A percentile compares a stretch with the other conserved stretches of the same genome.
Evolutionary conservation across 2,797 vertebrate species (phyloP).

Genomic region (Aeoliscus strigatus): DNA sequence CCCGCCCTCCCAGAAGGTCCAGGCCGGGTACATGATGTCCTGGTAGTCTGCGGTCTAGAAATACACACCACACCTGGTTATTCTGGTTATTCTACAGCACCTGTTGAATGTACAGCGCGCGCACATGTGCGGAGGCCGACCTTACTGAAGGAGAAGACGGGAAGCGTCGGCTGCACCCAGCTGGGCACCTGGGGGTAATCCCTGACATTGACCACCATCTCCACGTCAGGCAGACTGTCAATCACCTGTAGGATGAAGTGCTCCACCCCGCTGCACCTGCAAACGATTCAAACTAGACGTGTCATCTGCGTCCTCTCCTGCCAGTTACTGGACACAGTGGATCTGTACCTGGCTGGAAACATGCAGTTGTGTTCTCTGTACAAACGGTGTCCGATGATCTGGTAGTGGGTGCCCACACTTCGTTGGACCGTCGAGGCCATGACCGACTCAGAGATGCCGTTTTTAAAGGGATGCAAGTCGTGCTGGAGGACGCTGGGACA

Average conservation of each 20-base stretch:
- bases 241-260: conserved; percentile 91
- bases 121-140: conserved; percentile 59
- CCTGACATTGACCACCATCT: conserved; percentile 95
- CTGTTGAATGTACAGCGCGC: neutral
- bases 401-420: conserved; percentile 92
- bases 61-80: neutral
- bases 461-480: conserved; percentile 81
- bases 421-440: conserved; percentile 78
- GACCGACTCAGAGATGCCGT: conserved; percentile 80
- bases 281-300: conserved; percentile 4
- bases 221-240: conserved; percentile 82
- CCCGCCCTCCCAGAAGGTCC: conserved; percentile 99
- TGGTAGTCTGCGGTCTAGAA: conserved; percentile 86
- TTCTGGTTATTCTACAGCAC: neutral
- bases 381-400: conserved; percentile 83
- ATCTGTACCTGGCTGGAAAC: conserved; percentile 91
- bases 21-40: conserved; percentile 98
- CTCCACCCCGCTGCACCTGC: conserved; percentile 94
- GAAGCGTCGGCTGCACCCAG: conserved; percentile 85
- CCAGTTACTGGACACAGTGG: neutral
- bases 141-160: conserved; percentile 97
- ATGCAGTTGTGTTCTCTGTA: conserved; percentile 92
- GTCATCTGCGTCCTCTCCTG: no score
- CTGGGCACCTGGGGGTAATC: conserved; percentile 94
- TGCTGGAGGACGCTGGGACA: conserved; percentile 80